Evolutionary conservation across 2,113 vertebrate species (phyloP).

Genomic region (Emydura subglobosa): DNA sequence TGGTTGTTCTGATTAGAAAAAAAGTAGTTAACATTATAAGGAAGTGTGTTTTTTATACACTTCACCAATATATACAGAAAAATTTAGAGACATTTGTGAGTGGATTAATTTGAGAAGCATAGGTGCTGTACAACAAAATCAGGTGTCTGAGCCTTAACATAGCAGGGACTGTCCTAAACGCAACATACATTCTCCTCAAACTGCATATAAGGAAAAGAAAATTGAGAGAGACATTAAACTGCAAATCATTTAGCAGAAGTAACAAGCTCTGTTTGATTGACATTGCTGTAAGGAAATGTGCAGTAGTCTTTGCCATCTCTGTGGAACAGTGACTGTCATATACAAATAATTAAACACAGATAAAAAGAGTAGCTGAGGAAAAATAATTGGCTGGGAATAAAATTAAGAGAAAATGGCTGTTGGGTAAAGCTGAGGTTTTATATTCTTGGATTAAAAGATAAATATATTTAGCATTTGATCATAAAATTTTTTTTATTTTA

Average conservation of each 20-base stretch:
- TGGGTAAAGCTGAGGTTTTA: slow-evolving; percentile 1
- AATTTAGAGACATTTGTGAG: neutral
- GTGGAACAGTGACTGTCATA: neutral
- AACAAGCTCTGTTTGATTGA: neutral
- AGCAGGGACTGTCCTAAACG: neutral
- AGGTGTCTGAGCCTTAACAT: neutral
- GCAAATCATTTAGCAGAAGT: neutral
- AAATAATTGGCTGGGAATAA: slow-evolving; percentile 6
- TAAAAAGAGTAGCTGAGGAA: slow-evolving; percentile 15
- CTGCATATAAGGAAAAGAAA: neutral
- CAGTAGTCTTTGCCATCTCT: neutral
- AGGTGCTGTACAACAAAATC: neutral
- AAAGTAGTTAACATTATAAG: neutral
- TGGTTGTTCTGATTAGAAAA: neutral
- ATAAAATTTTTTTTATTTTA: neutral
- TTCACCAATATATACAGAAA: neutral
- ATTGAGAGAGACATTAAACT: neutral
- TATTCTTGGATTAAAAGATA: neutral
- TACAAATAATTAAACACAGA: neutral
- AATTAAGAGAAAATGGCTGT: neutral
- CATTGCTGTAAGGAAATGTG: fast-evolving
- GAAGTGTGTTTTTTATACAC: fast-evolving
- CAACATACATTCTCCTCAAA: neutral
- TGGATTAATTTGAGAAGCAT: neutral
- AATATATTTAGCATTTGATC: neutral